Evolutionary conservation across 2,113 vertebrate genomes (phyloP), one percentile per base, ranked within the genome.

Genomic region (Ondatra zibethicus): DNA sequence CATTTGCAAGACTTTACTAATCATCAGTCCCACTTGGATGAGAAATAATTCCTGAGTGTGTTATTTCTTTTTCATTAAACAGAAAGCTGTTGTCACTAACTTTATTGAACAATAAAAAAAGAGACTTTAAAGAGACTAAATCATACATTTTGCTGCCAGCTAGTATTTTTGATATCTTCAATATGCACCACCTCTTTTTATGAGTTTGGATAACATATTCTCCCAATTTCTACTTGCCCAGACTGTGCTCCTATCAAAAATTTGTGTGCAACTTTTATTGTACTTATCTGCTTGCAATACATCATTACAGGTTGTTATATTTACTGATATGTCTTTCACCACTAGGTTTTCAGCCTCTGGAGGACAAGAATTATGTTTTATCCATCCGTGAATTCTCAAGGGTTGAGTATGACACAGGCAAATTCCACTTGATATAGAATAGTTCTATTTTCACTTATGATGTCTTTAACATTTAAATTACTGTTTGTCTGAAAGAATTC

Each of bases 161-260:
- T 96, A 96, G 13, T 65, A 81, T 89, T 96, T 97, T 95, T 97
- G 70, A 39, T 70, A 93, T 90, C 96, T 58, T 97, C 31, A 95
- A 58, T 16, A 92, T 73, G 19, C 17, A 75, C 7, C n/a, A 68
- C 65, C 23, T 25, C 94, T n/a, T 66, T 91, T 90, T 92, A 95
- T 11, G 31, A n/a, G 11, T 86, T 92, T 50, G 85, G 17, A 77
- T 84, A 9, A 0, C 95, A 80, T 72, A 31, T 68, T 65, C 87
- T 5, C 73, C 7, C 55, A 47, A 61, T 76, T 94, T 16, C 47
- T 96, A 93, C 36, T 55, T 78, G 75, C 12, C 31, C 52, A 88
- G 65, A 12, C 4, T 36, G 4, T 72, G 23, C 13, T 88, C 7
- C 65, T 81, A 85, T 68, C 76, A 65, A 58, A 19, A 33, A 12